phyloP scores from a whole-genome alignment of 1,140 invertebrate genomes.

The Charaxes varanes region DNA sequence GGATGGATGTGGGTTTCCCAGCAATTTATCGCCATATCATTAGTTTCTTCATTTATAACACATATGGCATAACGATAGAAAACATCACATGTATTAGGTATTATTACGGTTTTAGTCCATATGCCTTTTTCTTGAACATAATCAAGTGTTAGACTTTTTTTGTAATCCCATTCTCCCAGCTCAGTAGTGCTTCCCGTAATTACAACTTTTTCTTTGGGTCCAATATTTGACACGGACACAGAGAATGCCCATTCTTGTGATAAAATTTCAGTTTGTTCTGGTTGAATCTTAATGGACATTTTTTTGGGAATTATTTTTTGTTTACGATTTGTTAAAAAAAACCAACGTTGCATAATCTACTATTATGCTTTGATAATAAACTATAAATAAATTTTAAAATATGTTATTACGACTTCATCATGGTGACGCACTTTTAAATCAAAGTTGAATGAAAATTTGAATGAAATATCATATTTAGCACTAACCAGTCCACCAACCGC shows the following conservation, averaged over 20 bases:
- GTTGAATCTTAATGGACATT: conserved; percentile 39
- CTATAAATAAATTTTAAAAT: too few relatives aligned
- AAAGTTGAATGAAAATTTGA: too few relatives aligned
- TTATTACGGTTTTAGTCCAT: conserved; percentile 73
- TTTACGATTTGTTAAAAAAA: conserved; percentile 69
- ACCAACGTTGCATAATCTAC: conserved; percentile 73
- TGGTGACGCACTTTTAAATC: too few relatives aligned
- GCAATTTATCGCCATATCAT: conserved; percentile 80
- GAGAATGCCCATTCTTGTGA: conserved; percentile 67
- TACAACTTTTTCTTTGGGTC: conserved; percentile 45
- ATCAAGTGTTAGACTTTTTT: conserved; percentile 64
- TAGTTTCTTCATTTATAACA: conserved; percentile 72
- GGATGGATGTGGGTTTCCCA: conserved; percentile 91
- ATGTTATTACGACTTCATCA: too few relatives aligned
- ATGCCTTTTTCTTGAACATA: conserved; percentile 52
- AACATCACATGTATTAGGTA: conserved; percentile 80
- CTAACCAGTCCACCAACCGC: too few relatives aligned
- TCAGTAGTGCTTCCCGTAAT: conserved; percentile 46
- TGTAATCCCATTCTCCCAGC: conserved; percentile 69
- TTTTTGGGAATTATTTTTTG: conserved; percentile 39
- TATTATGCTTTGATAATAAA: too few relatives aligned
- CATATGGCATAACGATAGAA: conserved; percentile 88
- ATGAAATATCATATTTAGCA: too few relatives aligned
- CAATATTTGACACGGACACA: conserved; percentile 49
- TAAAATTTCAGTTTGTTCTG: conserved; percentile 27